A percentile compares a stretch with the other conserved stretches of the same genome.
These are phyloP conservation scores for Nycticebus coucang DNA, from an alignment of 2,113 vertebrate genomes.

Conservation along the genomic window DNA sequence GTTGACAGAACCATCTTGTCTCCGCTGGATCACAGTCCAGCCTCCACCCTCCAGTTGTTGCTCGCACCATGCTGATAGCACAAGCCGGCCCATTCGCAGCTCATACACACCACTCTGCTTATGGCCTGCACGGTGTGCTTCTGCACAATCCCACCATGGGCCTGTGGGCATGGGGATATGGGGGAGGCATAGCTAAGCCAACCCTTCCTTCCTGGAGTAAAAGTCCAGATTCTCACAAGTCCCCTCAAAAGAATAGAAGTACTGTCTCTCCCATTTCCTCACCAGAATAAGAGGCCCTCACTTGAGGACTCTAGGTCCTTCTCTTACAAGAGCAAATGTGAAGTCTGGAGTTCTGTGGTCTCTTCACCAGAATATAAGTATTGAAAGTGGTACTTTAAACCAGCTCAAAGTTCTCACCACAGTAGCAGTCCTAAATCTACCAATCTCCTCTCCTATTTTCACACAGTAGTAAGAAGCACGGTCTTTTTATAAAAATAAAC, in stretches of 20 bases:
- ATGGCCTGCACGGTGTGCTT: constrained; percentile 86
- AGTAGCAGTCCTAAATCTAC: not conserved
- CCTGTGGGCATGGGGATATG: constrained; percentile 80
- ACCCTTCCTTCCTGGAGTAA: not conserved
- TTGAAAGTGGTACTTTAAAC: not conserved
- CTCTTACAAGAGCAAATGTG: not conserved
- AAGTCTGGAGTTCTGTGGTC: not conserved
- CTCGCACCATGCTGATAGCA: constrained; percentile 92
- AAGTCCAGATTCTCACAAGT: not conserved
- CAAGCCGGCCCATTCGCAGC: constrained; percentile 84
- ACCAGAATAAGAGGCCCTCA: not conserved
- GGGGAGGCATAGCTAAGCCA: not conserved
- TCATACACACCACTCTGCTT: constrained; percentile 89
- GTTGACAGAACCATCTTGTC: constrained; percentile 93
- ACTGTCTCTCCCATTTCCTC: not conserved
- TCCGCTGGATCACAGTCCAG: constrained; percentile 93
- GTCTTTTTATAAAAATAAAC: not conserved
- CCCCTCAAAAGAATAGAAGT: not conserved
- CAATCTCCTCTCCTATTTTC: not conserved
- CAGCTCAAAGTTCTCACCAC: not conserved
- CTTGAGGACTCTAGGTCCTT: not conserved
- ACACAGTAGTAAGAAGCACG: not conserved
- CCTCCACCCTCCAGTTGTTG: constrained; percentile 89
- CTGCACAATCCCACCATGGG: constrained; percentile 91
- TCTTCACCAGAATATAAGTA: not conserved